Percentiles rank a stretch among this genome's conserved stretches.
phyloP scores from a whole-genome alignment of 2,888 invertebrate genomes.

The Lasioglossum lativentre region DNA sequence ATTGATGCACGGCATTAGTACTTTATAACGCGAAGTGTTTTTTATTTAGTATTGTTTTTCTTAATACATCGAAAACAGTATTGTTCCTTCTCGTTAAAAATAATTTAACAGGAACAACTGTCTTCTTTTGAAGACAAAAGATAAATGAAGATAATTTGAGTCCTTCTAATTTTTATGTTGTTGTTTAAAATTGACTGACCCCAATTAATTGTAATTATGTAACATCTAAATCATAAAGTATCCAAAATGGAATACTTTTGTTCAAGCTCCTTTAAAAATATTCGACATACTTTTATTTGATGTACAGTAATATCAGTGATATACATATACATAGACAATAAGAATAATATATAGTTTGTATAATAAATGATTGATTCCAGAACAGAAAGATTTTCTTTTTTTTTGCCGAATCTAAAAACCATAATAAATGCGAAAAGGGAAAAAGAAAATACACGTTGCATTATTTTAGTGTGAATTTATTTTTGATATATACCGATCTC shows the following conservation, averaged over 20 bases:
- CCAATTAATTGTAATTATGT: background rate
- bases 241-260: background rate
- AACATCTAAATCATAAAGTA: conserved; percentile 12
- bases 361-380: conserved; percentile 32
- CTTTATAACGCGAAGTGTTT: conserved; percentile 9
- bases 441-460: conserved; percentile 35
- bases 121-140: background rate
- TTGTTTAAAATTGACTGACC: background rate
- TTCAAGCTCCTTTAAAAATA: background rate
- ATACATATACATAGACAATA: conserved; percentile 48
- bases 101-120: background rate
- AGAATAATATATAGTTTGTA: conserved; percentile 58
- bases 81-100: background rate
- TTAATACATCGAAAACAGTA: background rate
- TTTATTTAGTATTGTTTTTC: background rate
- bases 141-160: background rate
- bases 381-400: background rate
- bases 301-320: conserved; percentile 9
- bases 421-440: background rate
- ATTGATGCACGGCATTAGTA: conserved; percentile 18
- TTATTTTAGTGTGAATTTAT: conserved; percentile 74
- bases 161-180: background rate
- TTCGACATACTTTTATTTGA: conserved; percentile 13
- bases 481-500: conserved; percentile 70
- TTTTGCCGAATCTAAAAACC: background rate